These are phyloP conservation scores for Bradysia coprophila DNA, from an alignment of 1,140 invertebrate species.

Conservation along the genomic window DNA sequence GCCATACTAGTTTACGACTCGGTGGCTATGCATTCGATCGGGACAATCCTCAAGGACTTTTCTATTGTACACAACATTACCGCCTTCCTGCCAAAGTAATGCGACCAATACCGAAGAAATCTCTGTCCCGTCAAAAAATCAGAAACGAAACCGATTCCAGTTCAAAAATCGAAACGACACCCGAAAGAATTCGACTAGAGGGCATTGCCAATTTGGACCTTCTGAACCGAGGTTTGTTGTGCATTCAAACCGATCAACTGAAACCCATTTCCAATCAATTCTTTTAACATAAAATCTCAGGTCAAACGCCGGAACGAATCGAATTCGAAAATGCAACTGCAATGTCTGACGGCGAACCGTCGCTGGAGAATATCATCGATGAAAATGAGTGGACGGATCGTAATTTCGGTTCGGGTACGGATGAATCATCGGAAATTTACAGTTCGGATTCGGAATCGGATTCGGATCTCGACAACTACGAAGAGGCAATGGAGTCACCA, in stretches of 20 bases:
- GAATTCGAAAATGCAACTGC: slow-evolving; percentile 47
- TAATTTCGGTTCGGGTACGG: slow-evolving; percentile 68
- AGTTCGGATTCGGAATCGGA: slow-evolving; percentile 18
- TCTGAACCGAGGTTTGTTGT: slow-evolving; percentile 33
- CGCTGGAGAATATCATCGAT: slow-evolving; percentile 53
- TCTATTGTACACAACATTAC: slow-evolving; percentile 70
- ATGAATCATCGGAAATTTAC: slow-evolving; percentile 36
- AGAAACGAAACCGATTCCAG: slow-evolving; percentile 9
- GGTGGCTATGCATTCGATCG: slow-evolving; percentile 54
- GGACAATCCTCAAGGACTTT: slow-evolving; percentile 49
- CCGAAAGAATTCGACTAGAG: slow-evolving; percentile 12
- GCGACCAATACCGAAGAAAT: slow-evolving; percentile 3
- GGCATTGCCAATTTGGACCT: slow-evolving; percentile 34
- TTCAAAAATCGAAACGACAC: slow-evolving; percentile 2
- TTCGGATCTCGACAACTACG: slow-evolving; percentile 19
- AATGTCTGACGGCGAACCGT: slow-evolving; percentile 47
- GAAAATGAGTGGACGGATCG: slow-evolving; percentile 87
- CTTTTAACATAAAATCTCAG: too few relatives aligned
- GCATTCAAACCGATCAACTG: too few relatives aligned
- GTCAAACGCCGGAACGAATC: slow-evolving; percentile 63
- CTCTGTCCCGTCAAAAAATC: slow-evolving; percentile 10
- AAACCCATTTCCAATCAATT: too few relatives aligned
- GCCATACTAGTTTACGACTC: slow-evolving; percentile 22
- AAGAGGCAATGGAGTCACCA: slow-evolving; percentile 24
- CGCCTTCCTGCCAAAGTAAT: slow-evolving; percentile 30